Evolutionary conservation across 2,113 vertebrate species (phyloP).

Genomic region (Reinhardtius hippoglossoides): DNA sequence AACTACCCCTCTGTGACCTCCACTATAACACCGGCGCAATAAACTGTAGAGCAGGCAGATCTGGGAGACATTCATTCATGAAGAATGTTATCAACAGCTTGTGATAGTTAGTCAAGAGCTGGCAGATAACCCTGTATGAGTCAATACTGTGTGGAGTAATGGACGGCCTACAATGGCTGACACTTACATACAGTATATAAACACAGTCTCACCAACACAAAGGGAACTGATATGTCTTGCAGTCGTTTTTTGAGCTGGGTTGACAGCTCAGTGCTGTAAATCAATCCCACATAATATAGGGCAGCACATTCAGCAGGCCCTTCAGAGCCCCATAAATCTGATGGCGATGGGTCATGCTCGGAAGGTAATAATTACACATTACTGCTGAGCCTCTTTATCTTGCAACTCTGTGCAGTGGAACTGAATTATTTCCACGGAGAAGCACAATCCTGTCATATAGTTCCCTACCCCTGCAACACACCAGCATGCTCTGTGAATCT

Average conservation of each 20-base stretch:
- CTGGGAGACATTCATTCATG: slow-evolving; percentile 44
- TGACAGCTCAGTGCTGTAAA: slow-evolving; percentile 48
- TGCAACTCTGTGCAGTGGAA: slow-evolving; percentile 38
- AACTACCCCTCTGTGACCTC: slow-evolving; percentile 17
- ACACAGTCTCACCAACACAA: slow-evolving; percentile 25
- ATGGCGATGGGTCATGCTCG: slow-evolving; percentile 4
- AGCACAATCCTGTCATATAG: slow-evolving; percentile 65
- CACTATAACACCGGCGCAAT: neutral
- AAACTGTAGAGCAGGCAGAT: slow-evolving; percentile 3
- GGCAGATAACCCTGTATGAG: slow-evolving; percentile 32
- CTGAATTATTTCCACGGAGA: slow-evolving; percentile 52
- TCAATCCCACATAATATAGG: slow-evolving; percentile 47
- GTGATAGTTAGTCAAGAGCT: slow-evolving; percentile 41
- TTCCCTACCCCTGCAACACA: slow-evolving; percentile 61
- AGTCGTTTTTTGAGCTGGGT: slow-evolving; percentile 37
- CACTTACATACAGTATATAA: slow-evolving; percentile 28
- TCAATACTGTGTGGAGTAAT: slow-evolving; percentile 36
- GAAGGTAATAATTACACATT: slow-evolving; percentile 65
- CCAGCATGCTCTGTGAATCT: slow-evolving; percentile 54
- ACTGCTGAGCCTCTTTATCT: slow-evolving; percentile 53
- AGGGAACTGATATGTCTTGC: slow-evolving; percentile 37
- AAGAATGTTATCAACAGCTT: slow-evolving; percentile 34
- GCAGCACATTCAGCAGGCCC: slow-evolving; percentile 29
- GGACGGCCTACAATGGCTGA: slow-evolving; percentile 12
- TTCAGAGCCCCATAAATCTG: slow-evolving; percentile 55